These are phyloP conservation scores for Halictus quadricinctus DNA, from an alignment of 2,888 invertebrate genomes.

Conservation along the genomic window DNA sequence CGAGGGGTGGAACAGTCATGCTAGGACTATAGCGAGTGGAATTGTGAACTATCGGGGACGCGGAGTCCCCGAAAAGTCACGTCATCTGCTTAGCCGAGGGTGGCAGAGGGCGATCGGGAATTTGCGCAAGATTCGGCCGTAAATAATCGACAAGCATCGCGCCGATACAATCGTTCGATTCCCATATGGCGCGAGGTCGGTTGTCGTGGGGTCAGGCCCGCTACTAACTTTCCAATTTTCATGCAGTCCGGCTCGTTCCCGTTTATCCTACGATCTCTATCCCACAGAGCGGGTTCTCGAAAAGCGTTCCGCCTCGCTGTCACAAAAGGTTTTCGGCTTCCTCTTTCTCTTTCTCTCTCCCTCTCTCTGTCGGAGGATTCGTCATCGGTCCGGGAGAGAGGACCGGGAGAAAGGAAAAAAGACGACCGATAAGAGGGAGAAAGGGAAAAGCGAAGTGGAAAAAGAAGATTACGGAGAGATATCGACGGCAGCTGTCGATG, in stretches of 20 bases:
- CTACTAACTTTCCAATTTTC: constrained; percentile 60
- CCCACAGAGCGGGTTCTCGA: constrained; percentile 17
- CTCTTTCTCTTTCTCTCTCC: not conserved
- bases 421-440: constrained; percentile 34
- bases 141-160: constrained; percentile 58
- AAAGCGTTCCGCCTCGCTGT: constrained; percentile 28
- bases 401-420: constrained; percentile 18
- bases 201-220: constrained; percentile 40
- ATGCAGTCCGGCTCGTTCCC: constrained; percentile 43
- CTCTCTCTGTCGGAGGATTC: constrained; percentile 39
- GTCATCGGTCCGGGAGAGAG: constrained; percentile 37
- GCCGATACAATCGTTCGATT: constrained; percentile 58
- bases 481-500: constrained; percentile 49
- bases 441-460: constrained; percentile 25
- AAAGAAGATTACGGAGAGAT: constrained; percentile 27
- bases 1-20: not conserved
- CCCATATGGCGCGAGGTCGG: constrained; percentile 53
- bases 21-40: not conserved
- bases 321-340: constrained; percentile 14
- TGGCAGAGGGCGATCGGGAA: constrained; percentile 4
- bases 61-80: constrained; percentile 2
- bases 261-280: constrained; percentile 50
- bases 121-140: constrained; percentile 32
- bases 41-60: not conserved
- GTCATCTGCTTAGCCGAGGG: constrained; percentile 17